These are phyloP conservation scores for Venustoraphidia nigricollis DNA, from an alignment of 2,888 invertebrate genomes.

Conservation along the genomic window DNA sequence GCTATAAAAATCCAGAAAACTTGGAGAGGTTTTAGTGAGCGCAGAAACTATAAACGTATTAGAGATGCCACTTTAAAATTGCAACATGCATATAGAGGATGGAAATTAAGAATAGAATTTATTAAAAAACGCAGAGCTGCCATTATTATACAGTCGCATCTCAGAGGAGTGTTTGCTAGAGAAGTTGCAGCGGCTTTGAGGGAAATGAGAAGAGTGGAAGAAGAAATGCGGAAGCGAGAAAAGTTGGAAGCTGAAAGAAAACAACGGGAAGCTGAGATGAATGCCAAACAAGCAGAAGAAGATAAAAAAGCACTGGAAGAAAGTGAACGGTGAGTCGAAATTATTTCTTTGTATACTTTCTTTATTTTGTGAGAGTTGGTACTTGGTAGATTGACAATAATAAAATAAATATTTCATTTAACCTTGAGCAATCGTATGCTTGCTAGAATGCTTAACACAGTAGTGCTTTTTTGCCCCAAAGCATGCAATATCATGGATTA, in stretches of 20 bases:
- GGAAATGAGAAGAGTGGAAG: constrained; percentile 75
- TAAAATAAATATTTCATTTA: not conserved
- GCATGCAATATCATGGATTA: constrained; percentile 36
- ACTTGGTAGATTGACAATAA: too few species aligned
- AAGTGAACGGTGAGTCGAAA: constrained; percentile 38
- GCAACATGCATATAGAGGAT: constrained; percentile 73
- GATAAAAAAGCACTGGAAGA: constrained; percentile 41
- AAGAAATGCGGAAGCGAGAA: constrained; percentile 70
- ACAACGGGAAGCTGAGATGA: constrained; percentile 39
- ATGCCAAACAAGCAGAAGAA: constrained; percentile 23
- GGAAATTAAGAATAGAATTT: constrained; percentile 70
- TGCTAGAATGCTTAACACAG: too few species aligned
- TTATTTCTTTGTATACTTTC: constrained; percentile 19
- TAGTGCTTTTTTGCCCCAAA: constrained; percentile 20
- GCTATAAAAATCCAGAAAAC: constrained; percentile 61
- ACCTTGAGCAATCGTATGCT: too few species aligned
- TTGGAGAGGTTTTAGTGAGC: constrained; percentile 49
- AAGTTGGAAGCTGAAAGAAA: constrained; percentile 53
- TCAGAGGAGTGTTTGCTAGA: constrained; percentile 79
- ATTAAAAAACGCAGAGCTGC: constrained; percentile 68
- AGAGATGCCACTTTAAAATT: constrained; percentile 55
- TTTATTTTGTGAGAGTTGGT: constrained; percentile 5
- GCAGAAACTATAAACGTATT: constrained; percentile 49
- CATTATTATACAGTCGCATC: constrained; percentile 70
- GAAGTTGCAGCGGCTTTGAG: constrained; percentile 75